Conservation (phyloP, 2,113 vertebrate genomes). For the Oreamnos americanus region DNA sequence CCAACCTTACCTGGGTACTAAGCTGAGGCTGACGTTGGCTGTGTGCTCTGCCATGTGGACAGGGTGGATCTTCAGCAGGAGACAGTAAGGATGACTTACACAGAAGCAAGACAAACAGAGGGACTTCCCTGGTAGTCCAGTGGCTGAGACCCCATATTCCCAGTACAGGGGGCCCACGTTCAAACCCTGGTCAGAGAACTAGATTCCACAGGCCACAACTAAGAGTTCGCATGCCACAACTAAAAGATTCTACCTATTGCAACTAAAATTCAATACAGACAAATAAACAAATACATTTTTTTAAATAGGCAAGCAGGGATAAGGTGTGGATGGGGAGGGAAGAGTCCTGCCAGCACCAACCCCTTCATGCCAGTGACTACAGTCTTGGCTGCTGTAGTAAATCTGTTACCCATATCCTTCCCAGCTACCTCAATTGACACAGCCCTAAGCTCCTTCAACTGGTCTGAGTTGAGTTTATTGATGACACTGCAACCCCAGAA, state of each 20-base stretch:
- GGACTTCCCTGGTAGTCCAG: background rate
- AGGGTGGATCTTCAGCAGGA: background rate
- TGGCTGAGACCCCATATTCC: background rate
- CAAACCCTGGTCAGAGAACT: background rate
- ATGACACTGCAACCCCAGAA: background rate
- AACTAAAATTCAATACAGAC: background rate
- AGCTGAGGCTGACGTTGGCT: background rate
- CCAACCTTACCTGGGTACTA: background rate
- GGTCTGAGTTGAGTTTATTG: background rate
- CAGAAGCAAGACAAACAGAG: background rate
- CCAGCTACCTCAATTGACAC: background rate
- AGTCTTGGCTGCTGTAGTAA: background rate
- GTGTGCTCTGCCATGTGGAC: background rate
- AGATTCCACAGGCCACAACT: background rate
- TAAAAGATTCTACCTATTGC: background rate
- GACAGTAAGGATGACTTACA: background rate
- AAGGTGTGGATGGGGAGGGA: background rate
- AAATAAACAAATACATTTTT: background rate
- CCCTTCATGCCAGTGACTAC: background rate
- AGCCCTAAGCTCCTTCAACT: background rate
- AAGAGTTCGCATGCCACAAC: background rate
- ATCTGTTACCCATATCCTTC: background rate
- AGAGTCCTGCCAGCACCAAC: background rate
- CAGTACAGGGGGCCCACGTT: background rate
- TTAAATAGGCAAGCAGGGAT: rapidly evolving